Percentiles rank a stretch among this genome's conserved stretches.
These are phyloP conservation scores for Celastrina argiolus DNA, from an alignment of 2,888 invertebrate genomes.

Conservation along the genomic window DNA sequence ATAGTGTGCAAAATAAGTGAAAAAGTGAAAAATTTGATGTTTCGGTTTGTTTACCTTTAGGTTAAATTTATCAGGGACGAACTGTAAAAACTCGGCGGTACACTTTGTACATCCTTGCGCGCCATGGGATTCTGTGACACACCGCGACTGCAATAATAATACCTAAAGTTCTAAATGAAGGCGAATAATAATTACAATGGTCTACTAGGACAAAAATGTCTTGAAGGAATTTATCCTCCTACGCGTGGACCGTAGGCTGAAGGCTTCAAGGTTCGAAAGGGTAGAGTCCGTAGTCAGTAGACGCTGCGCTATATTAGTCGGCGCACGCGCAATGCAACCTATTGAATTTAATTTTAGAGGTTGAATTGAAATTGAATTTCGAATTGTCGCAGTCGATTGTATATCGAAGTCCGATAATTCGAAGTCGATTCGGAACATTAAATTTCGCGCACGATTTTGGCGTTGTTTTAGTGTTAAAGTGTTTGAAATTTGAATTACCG, in stretches of 20 bases:
- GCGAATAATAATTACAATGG: not conserved
- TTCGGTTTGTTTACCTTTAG: too few relatives aligned
- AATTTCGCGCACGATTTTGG: conserved; percentile 23
- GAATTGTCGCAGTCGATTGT: conserved; percentile 41
- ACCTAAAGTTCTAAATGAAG: not conserved
- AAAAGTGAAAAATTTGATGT: too few relatives aligned
- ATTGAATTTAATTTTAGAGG: conserved; percentile 58
- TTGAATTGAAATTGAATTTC: conserved; percentile 41
- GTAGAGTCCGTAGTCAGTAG: conserved; percentile 48
- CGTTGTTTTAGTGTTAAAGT: conserved; percentile 20
- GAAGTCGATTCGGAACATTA: conserved; percentile 21
- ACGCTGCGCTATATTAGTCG: conserved; percentile 49
- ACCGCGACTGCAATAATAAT: not conserved
- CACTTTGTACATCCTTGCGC: too few relatives aligned
- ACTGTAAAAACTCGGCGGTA: too few relatives aligned
- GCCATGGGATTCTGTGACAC: too few relatives aligned
- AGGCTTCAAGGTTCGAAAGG: conserved; percentile 63
- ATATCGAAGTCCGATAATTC: conserved; percentile 27
- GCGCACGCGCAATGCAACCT: conserved; percentile 70
- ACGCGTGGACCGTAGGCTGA: conserved; percentile 51
- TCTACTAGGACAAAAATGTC: conserved; percentile 9
- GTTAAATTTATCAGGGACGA: too few relatives aligned
- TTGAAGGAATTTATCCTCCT: conserved; percentile 28
- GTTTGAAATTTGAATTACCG: not conserved
- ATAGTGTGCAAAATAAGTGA: too few relatives aligned